A percentile compares a stretch with the other conserved stretches of the same genome.
These are phyloP conservation scores for Atherix ibis DNA, from an alignment of 2,888 invertebrate species.

Conservation along the genomic window DNA sequence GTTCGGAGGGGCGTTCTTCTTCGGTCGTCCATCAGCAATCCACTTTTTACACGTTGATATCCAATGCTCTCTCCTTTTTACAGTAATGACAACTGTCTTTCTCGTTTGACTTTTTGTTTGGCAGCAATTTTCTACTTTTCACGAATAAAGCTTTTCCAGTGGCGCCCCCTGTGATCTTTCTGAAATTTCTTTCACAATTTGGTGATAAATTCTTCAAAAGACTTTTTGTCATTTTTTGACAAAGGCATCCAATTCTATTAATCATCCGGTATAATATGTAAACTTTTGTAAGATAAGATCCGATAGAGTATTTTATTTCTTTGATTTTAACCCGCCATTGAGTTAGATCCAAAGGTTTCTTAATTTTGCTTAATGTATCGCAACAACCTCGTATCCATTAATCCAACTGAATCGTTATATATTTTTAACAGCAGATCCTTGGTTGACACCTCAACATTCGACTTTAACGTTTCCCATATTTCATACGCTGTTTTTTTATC, in stretches of 20 bases:
- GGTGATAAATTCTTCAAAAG: too few relatives aligned
- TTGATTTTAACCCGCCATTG: too few relatives aligned
- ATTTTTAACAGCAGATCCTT: conserved; percentile 22
- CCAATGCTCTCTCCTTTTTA: conserved; percentile 10
- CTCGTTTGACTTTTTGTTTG: too few relatives aligned
- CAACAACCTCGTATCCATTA: conserved; percentile 20
- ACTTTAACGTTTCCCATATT: conserved; percentile 15
- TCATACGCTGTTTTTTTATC: conserved; percentile 20
- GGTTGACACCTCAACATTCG: conserved; percentile 18
- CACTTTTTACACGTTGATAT: too few relatives aligned
- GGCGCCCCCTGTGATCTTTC: conserved; percentile 1
- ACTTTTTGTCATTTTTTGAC: too few relatives aligned
- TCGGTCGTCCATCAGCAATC: conserved; percentile 6
- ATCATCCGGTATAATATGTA: too few relatives aligned
- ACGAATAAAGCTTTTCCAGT: conserved; percentile 5
- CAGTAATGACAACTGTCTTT: conserved; percentile 9
- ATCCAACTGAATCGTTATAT: conserved; percentile 20
- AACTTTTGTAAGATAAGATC: too few relatives aligned
- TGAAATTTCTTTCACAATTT: conserved; percentile 10
- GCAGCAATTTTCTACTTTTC: conserved; percentile 4
- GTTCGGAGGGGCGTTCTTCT: conserved; percentile 2
- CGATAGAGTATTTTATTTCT: too few relatives aligned
- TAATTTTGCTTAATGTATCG: conserved; percentile 15
- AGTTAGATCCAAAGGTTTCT: too few relatives aligned
- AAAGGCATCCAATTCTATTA: too few relatives aligned